Conservation (phyloP, 2,797 vertebrate genomes). For the Knipowitschia caucasica region DNA sequence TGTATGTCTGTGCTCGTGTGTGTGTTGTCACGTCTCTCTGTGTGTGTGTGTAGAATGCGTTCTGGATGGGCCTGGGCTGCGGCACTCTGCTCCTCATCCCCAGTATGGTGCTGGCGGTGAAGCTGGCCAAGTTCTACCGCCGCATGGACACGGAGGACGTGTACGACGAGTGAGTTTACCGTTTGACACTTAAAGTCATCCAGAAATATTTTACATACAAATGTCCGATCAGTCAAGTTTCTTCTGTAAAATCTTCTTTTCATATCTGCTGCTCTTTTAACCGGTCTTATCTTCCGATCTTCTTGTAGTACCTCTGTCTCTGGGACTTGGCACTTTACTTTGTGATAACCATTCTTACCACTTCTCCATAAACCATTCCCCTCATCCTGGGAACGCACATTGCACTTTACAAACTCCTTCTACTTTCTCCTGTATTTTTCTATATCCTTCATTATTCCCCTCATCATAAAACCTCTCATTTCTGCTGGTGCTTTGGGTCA, state of each 20-base stretch:
- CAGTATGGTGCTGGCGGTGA: constrained; percentile 88
- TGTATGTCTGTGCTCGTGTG: no score
- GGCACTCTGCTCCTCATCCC: constrained; percentile 86
- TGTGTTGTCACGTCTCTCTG: no score
- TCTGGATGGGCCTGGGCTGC: constrained; percentile 94
- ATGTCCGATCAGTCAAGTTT: background rate
- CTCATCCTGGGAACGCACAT: constrained; percentile 70
- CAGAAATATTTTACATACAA: background rate
- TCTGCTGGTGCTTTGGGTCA: constrained; percentile 34
- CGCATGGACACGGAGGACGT: constrained; percentile 98
- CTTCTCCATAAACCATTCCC: constrained; percentile 69
- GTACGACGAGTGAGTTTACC: constrained; percentile 97
- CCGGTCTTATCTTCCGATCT: constrained; percentile 37
- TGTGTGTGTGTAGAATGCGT: constrained; percentile 88
- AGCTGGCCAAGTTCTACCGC: constrained; percentile 93
- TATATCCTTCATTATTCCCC: constrained; percentile 4
- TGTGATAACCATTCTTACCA: constrained; percentile 94
- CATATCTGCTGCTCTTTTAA: background rate
- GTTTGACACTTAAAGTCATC: no score
- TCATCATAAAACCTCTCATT: constrained; percentile 28
- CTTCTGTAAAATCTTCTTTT: background rate
- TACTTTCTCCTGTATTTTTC: constrained; percentile 27
- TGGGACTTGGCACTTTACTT: constrained; percentile 98
- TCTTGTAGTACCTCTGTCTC: constrained; percentile 88
- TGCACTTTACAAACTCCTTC: constrained; percentile 68